Base-by-base conservation (phyloP, 2,888 invertebrate species). In the Rambutsinella grinnellia region DNA sequence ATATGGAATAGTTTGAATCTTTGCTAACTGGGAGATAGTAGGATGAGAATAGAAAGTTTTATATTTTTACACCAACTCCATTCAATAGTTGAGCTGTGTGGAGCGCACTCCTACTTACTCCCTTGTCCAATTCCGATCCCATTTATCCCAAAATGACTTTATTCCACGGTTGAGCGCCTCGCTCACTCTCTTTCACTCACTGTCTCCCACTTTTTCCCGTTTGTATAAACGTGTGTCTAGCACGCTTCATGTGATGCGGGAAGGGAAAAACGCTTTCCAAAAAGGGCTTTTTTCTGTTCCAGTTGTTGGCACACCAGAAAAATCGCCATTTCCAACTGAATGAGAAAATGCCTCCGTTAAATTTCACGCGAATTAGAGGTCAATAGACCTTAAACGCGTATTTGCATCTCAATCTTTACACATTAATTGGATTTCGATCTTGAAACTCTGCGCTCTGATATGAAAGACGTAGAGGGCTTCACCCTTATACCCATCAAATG, bases 131-230 rank as follows among this genome's bases (percentile, higher is more conserved):
- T 84, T 82, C 79, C 82, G 70, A 84, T 82, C 81, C 84, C 79
- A 84, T 84, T 84, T 82, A 83, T 84, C 82, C 81, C 80, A 82
- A 82, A 84, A 84, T 84, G 84, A 84, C 84, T 84, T 84, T 82
- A 84, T 84, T 82, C 82, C 84, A 81, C 81, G 84, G 80, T 79
- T 82, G 82, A 84, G 81, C 82, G 82, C 82, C 80, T 79, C 79
- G 80, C 80, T 72, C 79, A 70, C 82, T 80, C 75, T 75, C 75
- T 75, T 75, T 75, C 75, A 75, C 75, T 68, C 75, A 68, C 67
- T 62, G 61, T 68, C 62, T 47, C 67, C 58, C 51, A 51, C 17
- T 57, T 57, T 69, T 62, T 68, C 36, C 66, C 72, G 60, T 21
- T 71, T 60, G 44, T 44, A 13, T 8, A 44, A 44, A 44, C 13